Evolutionary conservation across 2,888 invertebrate species (phyloP).

Genomic region (Alloplasta piceator): DNA sequence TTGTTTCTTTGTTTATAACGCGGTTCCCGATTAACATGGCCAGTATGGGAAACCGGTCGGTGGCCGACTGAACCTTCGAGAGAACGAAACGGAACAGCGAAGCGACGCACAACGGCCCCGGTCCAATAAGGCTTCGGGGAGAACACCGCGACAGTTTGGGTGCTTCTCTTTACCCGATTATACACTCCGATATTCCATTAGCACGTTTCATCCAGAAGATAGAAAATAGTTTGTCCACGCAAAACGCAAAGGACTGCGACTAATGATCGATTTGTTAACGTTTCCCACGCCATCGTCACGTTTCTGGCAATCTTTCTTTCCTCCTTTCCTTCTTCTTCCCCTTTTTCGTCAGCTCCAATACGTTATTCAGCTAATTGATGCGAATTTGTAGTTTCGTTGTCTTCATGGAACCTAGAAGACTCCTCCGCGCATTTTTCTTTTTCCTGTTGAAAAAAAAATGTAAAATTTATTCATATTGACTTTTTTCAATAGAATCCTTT

Average conservation of each 20-base stretch:
- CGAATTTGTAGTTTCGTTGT: too few species aligned
- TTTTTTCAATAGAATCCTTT: too few species aligned
- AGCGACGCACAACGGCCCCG: constrained; percentile 56
- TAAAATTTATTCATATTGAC: too few species aligned
- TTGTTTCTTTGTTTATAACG: constrained; percentile 16
- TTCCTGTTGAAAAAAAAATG: too few species aligned
- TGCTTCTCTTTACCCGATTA: constrained; percentile 84
- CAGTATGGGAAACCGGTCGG: constrained; percentile 43
- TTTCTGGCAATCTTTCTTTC: not conserved
- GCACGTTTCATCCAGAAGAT: constrained; percentile 20
- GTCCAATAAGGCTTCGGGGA: constrained; percentile 78
- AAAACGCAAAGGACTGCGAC: constrained; percentile 47
- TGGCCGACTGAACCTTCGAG: constrained; percentile 44
- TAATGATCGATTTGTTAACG: constrained; percentile 54
- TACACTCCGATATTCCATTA: constrained; percentile 65
- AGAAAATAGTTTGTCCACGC: constrained; percentile 34
- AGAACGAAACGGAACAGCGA: constrained; percentile 6
- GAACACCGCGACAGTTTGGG: constrained; percentile 78
- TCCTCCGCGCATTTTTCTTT: too few species aligned
- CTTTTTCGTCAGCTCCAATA: too few species aligned
- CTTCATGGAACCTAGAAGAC: too few species aligned
- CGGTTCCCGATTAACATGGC: constrained; percentile 43
- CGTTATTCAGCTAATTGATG: too few species aligned
- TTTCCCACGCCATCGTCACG: constrained; percentile 5
- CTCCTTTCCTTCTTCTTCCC: not conserved